Evolutionary conservation across 2,113 vertebrate species (phyloP).

Genomic region (Hirundichthys speculiger): DNA sequence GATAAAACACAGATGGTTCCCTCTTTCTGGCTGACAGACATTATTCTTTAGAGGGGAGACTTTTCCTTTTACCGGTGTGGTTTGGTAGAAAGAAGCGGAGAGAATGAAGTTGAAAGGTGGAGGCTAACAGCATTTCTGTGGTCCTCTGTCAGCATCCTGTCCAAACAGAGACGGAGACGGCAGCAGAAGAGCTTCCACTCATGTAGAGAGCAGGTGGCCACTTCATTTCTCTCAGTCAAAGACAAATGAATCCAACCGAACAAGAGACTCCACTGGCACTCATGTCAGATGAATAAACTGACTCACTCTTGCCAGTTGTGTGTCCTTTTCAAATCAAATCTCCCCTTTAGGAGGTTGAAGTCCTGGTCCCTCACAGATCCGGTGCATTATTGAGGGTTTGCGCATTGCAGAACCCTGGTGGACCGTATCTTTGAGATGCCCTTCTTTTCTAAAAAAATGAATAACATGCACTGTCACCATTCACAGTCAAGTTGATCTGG

Average conservation of each 20-base stretch:
- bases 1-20: background rate
- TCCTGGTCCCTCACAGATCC: background rate
- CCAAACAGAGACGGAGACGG: background rate
- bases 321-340: background rate
- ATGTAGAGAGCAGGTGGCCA: background rate
- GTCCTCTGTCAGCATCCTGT: slow-evolving; percentile 12
- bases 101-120: slow-evolving; percentile 7
- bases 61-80: background rate
- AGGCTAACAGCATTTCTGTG: background rate
- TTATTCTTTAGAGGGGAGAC: background rate
- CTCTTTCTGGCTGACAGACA: background rate
- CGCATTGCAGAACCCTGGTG: too few relatives aligned
- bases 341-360: background rate
- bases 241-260: slow-evolving; percentile 5
- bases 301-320: background rate
- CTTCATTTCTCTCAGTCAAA: slow-evolving; percentile 3
- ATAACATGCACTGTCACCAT: too few relatives aligned
- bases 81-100: background rate
- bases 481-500: too few relatives aligned
- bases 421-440: too few relatives aligned
- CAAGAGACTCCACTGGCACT: background rate
- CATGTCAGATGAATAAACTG: background rate
- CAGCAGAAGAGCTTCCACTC: background rate
- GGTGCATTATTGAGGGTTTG: too few relatives aligned
- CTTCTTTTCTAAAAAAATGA: too few relatives aligned